Evolutionary conservation across 2,888 invertebrate genomes (phyloP), one percentile per base, ranked within the genome.

Genomic region (Saturnia japonica): DNA sequence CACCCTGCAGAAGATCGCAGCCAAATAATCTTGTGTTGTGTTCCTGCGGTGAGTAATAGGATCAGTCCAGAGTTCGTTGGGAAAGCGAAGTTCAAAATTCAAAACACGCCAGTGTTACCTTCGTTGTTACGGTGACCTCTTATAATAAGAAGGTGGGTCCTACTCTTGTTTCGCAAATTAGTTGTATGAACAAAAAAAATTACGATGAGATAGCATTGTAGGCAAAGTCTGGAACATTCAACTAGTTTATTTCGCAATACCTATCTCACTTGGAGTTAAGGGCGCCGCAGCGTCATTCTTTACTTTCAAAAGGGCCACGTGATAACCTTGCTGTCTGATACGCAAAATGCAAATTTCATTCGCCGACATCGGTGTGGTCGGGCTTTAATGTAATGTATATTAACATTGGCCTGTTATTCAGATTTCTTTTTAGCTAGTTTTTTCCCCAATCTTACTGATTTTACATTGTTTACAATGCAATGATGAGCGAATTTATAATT

Each of bases 301-400:
- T 81, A 84, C 80, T 72, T 74, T 77, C 81, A 86, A 85, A 85
- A 87, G 81, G 88, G 89, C 76, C 86, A 84, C 71, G 69, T 77
- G 90, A 90, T 90, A 90, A 90, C 90, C 90, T 78, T 79, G 67
- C 73, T 82, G 74, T 34, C 75, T 74, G 82, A 83, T 85, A 85
- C 76, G 77, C 76, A 77, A 84, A 82, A 86, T 83, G 86, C 88
- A 89, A 88, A 89, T 85, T 80, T 64, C 40, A 75, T 74, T 71
- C 69, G 69, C 67, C 68, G 47, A 62, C 69, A 68, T 60, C 68
- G 72, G 73, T 75, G 76, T 73, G 64, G 71, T 71, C 68, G 68
- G 51, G 72, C 68, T 68, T 74, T 69, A 74, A n/a, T 68, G 51
- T 75, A 74, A 76, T 70, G 70, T 68, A 76, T 71, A 73, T 76